Percentiles rank a stretch among this genome's conserved stretches.
Conservation (phyloP, 2,797 vertebrate species). For the Epinephelus coioides region DNA sequence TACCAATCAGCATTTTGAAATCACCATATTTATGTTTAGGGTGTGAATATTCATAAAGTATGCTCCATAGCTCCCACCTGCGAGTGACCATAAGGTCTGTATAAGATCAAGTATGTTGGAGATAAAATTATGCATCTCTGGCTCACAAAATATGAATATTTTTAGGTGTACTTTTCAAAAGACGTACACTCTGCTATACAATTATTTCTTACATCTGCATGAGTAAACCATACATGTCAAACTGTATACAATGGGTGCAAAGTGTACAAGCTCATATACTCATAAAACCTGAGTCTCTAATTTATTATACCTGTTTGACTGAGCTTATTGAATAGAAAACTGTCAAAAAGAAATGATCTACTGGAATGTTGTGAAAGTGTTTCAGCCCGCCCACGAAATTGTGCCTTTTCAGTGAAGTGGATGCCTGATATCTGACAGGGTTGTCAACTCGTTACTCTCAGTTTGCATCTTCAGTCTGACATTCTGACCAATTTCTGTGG, state of each 20-base stretch:
- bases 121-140: neutral
- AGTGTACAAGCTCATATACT: neutral
- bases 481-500: too few species aligned
- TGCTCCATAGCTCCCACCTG: conserved; percentile 29
- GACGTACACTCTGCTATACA: neutral
- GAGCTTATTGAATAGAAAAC: neutral
- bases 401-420: neutral
- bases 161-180: neutral
- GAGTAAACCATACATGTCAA: neutral
- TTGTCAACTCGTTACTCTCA: too few species aligned
- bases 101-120: neutral
- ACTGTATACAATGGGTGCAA: neutral
- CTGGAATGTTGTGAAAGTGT: neutral
- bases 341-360: neutral
- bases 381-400: neutral
- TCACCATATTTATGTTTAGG: conserved; percentile 54
- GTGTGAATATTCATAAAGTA: conserved; percentile 51
- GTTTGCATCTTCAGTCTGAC: too few species aligned
- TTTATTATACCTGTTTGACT: neutral
- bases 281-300: neutral
- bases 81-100: conserved; percentile 8
- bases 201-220: neutral
- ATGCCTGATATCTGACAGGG: too few species aligned
- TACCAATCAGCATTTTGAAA: conserved; percentile 61
- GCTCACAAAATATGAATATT: neutral